Evolutionary conservation across 2,888 invertebrate species (phyloP).

Genomic region (Ennomos fuscantarius): DNA sequence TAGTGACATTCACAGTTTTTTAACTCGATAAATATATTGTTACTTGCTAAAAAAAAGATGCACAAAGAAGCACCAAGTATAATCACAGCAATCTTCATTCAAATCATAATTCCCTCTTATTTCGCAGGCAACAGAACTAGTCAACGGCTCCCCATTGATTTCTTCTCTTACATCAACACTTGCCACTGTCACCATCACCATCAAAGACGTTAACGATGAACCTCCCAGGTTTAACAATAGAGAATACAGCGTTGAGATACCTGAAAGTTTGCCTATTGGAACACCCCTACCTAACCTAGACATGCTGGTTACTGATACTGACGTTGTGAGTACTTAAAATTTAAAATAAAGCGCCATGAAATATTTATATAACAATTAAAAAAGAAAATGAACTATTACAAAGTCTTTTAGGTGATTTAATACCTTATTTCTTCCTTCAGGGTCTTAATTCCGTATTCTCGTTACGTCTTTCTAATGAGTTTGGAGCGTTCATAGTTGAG

Average conservation of each 20-base stretch:
- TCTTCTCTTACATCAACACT: constrained; percentile 88
- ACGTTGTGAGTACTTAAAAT: constrained; percentile 87
- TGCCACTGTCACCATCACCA: constrained; percentile 92
- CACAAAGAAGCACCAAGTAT: too few relatives aligned
- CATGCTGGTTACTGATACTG: constrained; percentile 94
- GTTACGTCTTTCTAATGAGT: constrained; percentile 91
- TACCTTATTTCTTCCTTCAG: constrained; percentile 68
- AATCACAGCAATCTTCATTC: too few relatives aligned
- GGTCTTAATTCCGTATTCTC: constrained; percentile 94
- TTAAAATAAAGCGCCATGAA: too few relatives aligned
- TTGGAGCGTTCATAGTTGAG: constrained; percentile 93
- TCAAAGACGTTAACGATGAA: constrained; percentile 95
- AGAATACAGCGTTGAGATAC: constrained; percentile 92
- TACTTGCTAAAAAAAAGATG: too few relatives aligned
- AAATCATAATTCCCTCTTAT: background rate
- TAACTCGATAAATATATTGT: too few relatives aligned
- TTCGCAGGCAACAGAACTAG: constrained; percentile 89
- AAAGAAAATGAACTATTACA: background rate
- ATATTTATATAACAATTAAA: too few relatives aligned
- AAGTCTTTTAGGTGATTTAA: too few relatives aligned
- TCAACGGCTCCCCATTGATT: constrained; percentile 88
- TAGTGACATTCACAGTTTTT: too few relatives aligned
- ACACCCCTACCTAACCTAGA: constrained; percentile 92
- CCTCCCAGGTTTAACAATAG: constrained; percentile 93
- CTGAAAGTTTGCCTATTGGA: constrained; percentile 92